phyloP scores from a whole-genome alignment of 2,888 invertebrate species.

The Idaea aversata region DNA sequence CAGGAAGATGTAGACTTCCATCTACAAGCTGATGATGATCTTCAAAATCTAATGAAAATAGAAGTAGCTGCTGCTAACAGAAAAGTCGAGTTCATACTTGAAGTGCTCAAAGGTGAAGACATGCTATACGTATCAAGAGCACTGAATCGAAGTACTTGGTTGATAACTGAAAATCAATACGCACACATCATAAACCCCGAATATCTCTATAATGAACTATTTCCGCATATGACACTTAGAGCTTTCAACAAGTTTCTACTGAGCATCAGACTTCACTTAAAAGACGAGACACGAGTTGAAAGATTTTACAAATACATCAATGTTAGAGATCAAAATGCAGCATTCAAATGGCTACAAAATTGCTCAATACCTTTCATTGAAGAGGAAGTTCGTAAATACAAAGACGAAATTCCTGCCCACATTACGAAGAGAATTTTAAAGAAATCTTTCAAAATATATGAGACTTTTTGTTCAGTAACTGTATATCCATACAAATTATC shows the following conservation, averaged over 20 bases:
- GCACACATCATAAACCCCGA: constrained; percentile 58
- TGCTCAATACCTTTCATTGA: constrained; percentile 55
- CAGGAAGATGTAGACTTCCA: neutral
- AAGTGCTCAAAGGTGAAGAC: constrained; percentile 48
- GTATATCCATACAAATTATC: constrained; percentile 6
- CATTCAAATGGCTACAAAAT: constrained; percentile 57
- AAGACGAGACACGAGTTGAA: constrained; percentile 53
- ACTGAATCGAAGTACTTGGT: constrained; percentile 54
- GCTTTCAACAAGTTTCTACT: constrained; percentile 54
- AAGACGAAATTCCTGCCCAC: constrained; percentile 23
- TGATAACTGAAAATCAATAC: constrained; percentile 54
- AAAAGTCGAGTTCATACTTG: constrained; percentile 45
- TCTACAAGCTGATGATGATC: constrained; percentile 16
- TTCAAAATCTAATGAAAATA: constrained; percentile 51
- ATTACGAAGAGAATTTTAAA: constrained; percentile 48
- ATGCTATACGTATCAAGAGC: constrained; percentile 57
- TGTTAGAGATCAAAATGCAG: constrained; percentile 30
- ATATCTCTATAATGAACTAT: constrained; percentile 47
- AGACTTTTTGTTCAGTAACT: constrained; percentile 23
- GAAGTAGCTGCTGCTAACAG: constrained; percentile 44
- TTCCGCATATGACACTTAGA: constrained; percentile 54
- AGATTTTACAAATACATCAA: constrained; percentile 52
- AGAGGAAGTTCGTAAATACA: constrained; percentile 37
- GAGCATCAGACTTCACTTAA: constrained; percentile 51
- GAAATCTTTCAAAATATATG: constrained; percentile 43